These are phyloP conservation scores for Tanytarsus gracilentus DNA, from an alignment of 2,888 invertebrate species.

Conservation along the genomic window DNA sequence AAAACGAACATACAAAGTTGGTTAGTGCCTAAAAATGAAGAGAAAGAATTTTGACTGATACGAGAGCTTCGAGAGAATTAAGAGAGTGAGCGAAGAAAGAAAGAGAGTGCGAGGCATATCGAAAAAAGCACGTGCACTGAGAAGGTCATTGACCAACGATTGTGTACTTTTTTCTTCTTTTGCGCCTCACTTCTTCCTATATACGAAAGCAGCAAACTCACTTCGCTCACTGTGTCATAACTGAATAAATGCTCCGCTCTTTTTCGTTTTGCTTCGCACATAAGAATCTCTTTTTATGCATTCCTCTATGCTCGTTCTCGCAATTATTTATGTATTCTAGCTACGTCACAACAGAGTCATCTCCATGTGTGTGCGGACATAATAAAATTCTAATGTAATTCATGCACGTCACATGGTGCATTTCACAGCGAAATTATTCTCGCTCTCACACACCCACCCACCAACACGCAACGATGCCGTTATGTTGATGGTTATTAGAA, in stretches of 20 bases:
- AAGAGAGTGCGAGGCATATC: neutral
- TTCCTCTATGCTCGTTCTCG: too few relatives aligned
- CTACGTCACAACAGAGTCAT: too few relatives aligned
- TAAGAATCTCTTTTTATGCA: neutral
- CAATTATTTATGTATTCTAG: too few relatives aligned
- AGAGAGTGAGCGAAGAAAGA: neutral
- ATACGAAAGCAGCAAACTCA: neutral
- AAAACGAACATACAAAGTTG: too few relatives aligned
- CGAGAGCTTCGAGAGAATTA: neutral
- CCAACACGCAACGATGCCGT: too few relatives aligned
- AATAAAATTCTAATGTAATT: too few relatives aligned
- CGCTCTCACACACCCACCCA: too few relatives aligned
- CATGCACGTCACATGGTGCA: too few relatives aligned
- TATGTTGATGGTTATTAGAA: neutral
- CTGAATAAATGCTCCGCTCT: neutral
- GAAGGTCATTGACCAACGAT: neutral
- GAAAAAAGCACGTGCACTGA: slow-evolving; percentile 9
- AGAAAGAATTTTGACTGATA: too few relatives aligned
- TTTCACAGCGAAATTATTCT: too few relatives aligned
- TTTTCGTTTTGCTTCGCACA: neutral
- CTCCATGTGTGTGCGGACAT: too few relatives aligned
- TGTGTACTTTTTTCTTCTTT: slow-evolving; percentile 4
- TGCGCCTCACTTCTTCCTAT: neutral
- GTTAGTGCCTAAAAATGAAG: too few relatives aligned
- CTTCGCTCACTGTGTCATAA: neutral